Percentiles rank a stretch among this genome's conserved stretches.
These are phyloP conservation scores for Sebastes vulpes DNA, from an alignment of 2,797 vertebrate genomes.

Conservation along the genomic window DNA sequence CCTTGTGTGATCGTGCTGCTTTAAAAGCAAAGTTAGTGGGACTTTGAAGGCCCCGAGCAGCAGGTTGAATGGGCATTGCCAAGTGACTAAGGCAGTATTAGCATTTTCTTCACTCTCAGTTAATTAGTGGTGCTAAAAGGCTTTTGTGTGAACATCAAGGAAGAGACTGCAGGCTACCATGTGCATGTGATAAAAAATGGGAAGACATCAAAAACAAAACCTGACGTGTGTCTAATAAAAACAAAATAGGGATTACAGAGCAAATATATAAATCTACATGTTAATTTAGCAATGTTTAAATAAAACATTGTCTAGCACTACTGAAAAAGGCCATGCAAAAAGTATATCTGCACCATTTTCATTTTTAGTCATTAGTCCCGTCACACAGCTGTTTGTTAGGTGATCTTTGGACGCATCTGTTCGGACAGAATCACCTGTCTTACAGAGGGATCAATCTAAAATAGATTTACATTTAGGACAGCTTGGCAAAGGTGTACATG, in stretches of 20 bases:
- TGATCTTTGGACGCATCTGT: constrained; percentile 28
- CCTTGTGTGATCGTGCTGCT: constrained; percentile 22
- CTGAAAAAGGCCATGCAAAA: neutral
- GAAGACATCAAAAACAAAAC: neutral
- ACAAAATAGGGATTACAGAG: neutral
- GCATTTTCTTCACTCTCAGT: neutral
- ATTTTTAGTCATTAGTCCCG: constrained; percentile 1
- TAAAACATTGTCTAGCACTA: neutral
- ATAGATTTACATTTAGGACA: constrained; percentile 43
- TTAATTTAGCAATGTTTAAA: neutral
- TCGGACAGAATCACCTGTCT: constrained; percentile 27
- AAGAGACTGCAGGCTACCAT: neutral
- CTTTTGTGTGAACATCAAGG: constrained; percentile 4
- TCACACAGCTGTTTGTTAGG: neutral
- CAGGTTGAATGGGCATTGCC: constrained; percentile 1
- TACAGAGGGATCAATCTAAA: constrained; percentile 23
- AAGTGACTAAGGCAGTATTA: neutral
- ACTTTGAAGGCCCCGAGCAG: neutral
- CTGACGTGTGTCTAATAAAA: neutral
- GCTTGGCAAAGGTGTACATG: constrained; percentile 70
- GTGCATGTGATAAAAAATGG: neutral
- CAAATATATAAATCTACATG: neutral
- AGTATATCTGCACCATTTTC: neutral
- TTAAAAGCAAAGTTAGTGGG: constrained; percentile 10
- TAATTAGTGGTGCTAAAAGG: neutral